A percentile compares a stretch with the other conserved stretches of the same genome.
phyloP scores from a whole-genome alignment of 1,140 invertebrate species.

The Camponotus floridanus region DNA sequence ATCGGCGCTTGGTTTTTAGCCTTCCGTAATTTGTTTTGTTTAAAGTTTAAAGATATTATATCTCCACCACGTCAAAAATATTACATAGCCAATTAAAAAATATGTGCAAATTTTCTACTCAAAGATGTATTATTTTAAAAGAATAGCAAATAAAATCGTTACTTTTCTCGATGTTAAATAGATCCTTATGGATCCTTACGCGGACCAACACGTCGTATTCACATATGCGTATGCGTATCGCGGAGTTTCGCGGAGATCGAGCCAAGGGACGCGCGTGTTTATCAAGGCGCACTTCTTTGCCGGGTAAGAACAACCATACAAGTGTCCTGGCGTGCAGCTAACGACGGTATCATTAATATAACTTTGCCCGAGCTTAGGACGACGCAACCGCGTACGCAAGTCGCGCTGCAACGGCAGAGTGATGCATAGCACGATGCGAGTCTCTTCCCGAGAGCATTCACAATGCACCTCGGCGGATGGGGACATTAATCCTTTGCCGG shows the following conservation, averaged over 20 bases:
- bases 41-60: no score
- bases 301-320: constrained; percentile 59
- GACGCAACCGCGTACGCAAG: constrained; percentile 49
- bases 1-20: no score
- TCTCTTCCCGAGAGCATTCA: constrained; percentile 49
- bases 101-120: not conserved
- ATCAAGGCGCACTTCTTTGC: constrained; percentile 55
- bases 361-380: constrained; percentile 61
- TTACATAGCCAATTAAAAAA: not conserved
- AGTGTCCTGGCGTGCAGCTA: constrained; percentile 65
- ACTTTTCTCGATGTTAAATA: not conserved
- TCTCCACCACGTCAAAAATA: not conserved
- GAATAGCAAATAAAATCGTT: not conserved
- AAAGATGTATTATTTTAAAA: not conserved
- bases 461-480: constrained; percentile 58
- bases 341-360: constrained; percentile 68
- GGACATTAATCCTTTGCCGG: constrained; percentile 66
- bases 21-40: no score
- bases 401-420: constrained; percentile 36
- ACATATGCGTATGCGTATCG: constrained; percentile 30
- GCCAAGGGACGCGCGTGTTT: constrained; percentile 51
- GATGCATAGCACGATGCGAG: constrained; percentile 56
- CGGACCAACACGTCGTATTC: constrained; percentile 15
- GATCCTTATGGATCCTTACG: not conserved
- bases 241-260: constrained; percentile 15